Evolutionary conservation across 2,797 vertebrate species (phyloP), one percentile per base, ranked within the genome.

Genomic region (Urosaurus nigricauda): DNA sequence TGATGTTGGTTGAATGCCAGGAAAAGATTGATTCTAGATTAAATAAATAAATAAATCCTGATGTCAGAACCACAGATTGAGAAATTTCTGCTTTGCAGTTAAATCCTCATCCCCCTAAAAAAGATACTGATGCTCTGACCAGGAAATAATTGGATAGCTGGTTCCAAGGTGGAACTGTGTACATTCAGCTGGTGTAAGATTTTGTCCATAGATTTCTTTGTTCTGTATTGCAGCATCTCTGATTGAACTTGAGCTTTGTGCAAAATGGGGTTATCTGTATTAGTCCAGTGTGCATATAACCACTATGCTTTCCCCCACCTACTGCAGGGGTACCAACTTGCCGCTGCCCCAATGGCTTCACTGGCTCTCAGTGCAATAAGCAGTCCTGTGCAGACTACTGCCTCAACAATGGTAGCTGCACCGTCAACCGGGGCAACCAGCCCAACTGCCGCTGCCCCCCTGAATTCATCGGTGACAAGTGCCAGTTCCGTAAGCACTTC

Each of bases 391-490:
- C 96, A 0, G 95, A 97, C 89, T 98, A 99, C 95, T 99, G 99
- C 92, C 96, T 97, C 92, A 98, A 98, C 92, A 98, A 97, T 32
- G 98, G 98, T 89, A 98, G 97, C 95, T 99, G 99, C 95, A 96
- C 96, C 0, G 98, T 99, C 89, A 99, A 97, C 93, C 92, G 96
- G n/a, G 99, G 98, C 89, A 99, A 99, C 95, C 99, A 99, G 94
- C 98, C 98, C 71, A 98, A 95, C 94, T 99, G 99, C 96, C 96
- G 92, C 92, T 99, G 98, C 93, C 95, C 94, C 0, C 21, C 95
- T 4, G 96, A 96, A 94, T 97, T 98, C 96, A 97, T 98, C 83
- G 99, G 99, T 0, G 98, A 98, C 96, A 98, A 98, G 94, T 99
- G 99, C 97, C 98, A 99, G 94, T 99, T 97, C 96, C 96, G 98